Evolutionary conservation across 2,113 vertebrate genomes (phyloP), one percentile per base, ranked within the genome.

Genomic region (Epinephelus fuscoguttatus): DNA sequence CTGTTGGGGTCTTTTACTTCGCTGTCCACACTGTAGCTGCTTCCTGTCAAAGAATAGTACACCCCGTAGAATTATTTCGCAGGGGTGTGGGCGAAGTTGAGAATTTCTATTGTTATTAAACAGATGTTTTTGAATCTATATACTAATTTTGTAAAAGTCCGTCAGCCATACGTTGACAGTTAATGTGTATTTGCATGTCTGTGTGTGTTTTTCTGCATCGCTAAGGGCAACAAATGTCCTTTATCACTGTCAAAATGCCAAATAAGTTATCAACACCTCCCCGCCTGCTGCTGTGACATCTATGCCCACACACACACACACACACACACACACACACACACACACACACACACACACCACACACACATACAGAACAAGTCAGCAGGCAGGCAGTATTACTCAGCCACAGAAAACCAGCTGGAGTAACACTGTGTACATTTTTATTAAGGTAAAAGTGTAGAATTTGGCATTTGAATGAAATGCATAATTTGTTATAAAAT

Each of bases 171-270:
- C 33, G 70, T 75, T 45, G 47, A 79, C 11, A n/a, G 15, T 76
- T 42, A 27, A 63, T 74, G 37, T 75, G 69, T 60, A 64, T 85
- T 85, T 91, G 50, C 50, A 77, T 89, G 78, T 4, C 42, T 60
- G 42, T 75, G 60, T 66, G 69, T 85, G 70, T 76, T 75, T 82
- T 75, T 69, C 52, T 82, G 59, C 59, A 80, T 89, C 4, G 88
- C 91, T 84, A 52, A 78, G 70, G 90, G 91, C 86, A 85, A 84
- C 73, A 89, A 71, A 86, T 89, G 90, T 93, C 87, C 91, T 92
- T 92, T 92, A 80, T 88, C 72, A 72, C 85, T 91, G 91, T 92
- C 90, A 91, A 91, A 90, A 92, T 90, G 88, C 75, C 86, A 90
- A 92, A 86, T 86, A 88, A 90, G 81, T 91, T 84, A 91, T 90